A percentile compares a stretch with the other conserved stretches of the same genome.
These are phyloP conservation scores for Pluvianellus socialis DNA, from an alignment of 2,113 vertebrate genomes.

Conservation along the genomic window DNA sequence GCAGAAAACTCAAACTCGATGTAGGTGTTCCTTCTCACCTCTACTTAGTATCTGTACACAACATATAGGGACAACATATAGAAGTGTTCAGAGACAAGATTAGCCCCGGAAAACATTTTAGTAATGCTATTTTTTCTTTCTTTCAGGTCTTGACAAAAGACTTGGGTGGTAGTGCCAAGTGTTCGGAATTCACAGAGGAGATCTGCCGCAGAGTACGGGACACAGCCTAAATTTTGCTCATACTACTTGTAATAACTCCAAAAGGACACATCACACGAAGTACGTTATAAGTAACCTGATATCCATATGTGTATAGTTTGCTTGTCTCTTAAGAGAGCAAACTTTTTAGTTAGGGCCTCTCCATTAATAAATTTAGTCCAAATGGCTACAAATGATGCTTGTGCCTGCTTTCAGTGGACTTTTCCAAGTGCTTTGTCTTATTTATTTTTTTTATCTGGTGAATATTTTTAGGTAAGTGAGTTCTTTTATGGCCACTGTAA, in stretches of 20 bases:
- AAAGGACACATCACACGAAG: neutral
- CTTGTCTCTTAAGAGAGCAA: conserved; percentile 20
- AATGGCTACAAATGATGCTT: conserved; percentile 3
- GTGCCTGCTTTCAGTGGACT: conserved; percentile 65
- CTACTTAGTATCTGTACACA: neutral
- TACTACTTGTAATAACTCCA: neutral
- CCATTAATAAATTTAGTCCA: conserved; percentile 52
- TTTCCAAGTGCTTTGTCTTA: conserved; percentile 62
- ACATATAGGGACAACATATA: neutral
- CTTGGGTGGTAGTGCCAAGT: conserved; percentile 90
- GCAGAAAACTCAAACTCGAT: neutral
- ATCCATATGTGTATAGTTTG: neutral
- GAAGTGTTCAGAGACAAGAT: neutral
- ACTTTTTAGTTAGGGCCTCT: conserved; percentile 38
- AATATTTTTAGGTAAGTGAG: conserved; percentile 56
- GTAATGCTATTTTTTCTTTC: neutral
- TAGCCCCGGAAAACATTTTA: neutral
- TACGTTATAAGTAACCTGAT: neutral
- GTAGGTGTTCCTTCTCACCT: neutral
- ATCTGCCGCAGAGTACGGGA: conserved; percentile 88
- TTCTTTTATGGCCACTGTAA: conserved; percentile 28
- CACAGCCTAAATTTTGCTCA: conserved; percentile 44
- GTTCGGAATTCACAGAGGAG: conserved; percentile 91
- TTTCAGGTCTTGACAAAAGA: conserved; percentile 89
- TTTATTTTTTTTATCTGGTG: conserved; percentile 65